Percentiles rank a stretch among this genome's conserved stretches.
These are phyloP conservation scores for Pectinophora gossypiella DNA, from an alignment of 1,140 invertebrate genomes.

Conservation along the genomic window DNA sequence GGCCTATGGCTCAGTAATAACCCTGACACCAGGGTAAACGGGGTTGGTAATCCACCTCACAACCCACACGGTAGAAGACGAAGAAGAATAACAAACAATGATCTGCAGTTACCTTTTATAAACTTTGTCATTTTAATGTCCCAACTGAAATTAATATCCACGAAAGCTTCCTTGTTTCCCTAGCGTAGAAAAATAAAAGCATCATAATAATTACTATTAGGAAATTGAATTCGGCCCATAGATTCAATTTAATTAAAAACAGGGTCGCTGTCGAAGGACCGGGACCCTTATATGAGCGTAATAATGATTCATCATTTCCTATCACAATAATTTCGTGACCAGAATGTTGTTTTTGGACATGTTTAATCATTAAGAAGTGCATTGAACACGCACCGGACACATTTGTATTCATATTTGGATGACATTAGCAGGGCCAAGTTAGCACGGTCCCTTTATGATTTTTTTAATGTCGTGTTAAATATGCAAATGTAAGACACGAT, in stretches of 20 bases:
- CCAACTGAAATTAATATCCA: no score
- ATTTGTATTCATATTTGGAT: conserved; percentile 40
- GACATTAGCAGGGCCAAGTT: conserved; percentile 20
- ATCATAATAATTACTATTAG: no score
- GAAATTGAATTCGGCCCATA: neutral
- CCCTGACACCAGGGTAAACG: no score
- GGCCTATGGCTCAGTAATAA: no score
- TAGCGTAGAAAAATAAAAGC: no score
- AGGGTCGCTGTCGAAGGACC: neutral
- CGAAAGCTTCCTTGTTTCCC: no score
- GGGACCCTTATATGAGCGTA: no score
- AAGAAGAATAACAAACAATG: no score
- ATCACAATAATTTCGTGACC: neutral
- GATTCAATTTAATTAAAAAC: neutral
- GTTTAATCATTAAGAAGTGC: neutral
- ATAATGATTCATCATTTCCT: neutral
- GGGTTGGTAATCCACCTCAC: no score
- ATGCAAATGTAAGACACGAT: neutral
- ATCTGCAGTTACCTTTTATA: no score
- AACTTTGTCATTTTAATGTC: no score
- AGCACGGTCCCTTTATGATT: neutral
- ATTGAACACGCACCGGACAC: neutral
- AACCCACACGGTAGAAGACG: no score
- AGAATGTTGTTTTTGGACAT: neutral
- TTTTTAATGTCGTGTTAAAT: conserved; percentile 2